Evolutionary conservation across 2,797 vertebrate species (phyloP).

Genomic region (Sardinella longiceps): DNA sequence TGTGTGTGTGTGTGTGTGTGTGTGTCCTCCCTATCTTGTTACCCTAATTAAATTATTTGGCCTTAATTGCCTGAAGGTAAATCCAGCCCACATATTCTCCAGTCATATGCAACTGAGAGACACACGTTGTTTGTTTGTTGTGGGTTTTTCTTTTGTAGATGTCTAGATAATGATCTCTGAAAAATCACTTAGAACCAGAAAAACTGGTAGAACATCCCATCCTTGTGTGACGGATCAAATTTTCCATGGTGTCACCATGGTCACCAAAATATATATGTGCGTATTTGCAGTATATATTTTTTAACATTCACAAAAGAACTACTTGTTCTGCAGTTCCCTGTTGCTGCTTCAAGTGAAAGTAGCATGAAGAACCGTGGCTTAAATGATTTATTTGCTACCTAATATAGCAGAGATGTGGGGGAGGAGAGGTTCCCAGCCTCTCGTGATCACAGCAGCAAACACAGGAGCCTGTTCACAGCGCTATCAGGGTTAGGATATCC

Average conservation of each 20-base stretch:
- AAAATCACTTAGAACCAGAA: too few relatives aligned
- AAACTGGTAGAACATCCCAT: not conserved
- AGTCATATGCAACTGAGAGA: not conserved
- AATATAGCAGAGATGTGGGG: not conserved
- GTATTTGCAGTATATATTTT: too few relatives aligned
- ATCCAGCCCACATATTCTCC: not conserved
- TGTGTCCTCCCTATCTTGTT: not conserved
- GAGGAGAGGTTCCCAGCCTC: not conserved
- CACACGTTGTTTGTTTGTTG: not conserved
- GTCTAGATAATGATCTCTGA: not conserved
- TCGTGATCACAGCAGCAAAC: slow-evolving; percentile 19
- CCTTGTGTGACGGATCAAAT: not conserved
- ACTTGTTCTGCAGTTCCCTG: not conserved
- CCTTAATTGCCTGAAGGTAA: not conserved
- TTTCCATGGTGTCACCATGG: not conserved
- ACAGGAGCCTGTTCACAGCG: not conserved
- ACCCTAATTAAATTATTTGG: slow-evolving; percentile 10
- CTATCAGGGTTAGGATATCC: slow-evolving; percentile 28
- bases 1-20: not conserved
- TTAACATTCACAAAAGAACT: not conserved
- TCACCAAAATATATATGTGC: too few relatives aligned
- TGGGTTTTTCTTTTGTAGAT: not conserved
- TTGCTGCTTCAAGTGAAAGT: not conserved
- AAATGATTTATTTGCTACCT: slow-evolving; percentile 1
- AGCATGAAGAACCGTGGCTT: not conserved